Conservation (phyloP, 2,888 invertebrate species). For the Cinara cedri region DNA sequence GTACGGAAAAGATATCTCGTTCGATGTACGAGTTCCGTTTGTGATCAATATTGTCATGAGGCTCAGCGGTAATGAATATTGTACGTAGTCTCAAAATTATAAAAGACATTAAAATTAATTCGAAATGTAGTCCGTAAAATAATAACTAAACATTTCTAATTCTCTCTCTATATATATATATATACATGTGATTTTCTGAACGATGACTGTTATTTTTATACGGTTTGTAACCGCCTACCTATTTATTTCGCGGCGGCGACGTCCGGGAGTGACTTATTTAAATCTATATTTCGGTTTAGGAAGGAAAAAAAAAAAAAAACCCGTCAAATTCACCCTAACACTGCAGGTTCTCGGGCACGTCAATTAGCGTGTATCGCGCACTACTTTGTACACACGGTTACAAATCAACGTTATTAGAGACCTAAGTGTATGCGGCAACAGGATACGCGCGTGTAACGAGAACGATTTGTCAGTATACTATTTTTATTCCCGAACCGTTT, state of each 20-base stretch:
- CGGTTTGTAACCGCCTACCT: background rate
- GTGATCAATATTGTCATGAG: no score
- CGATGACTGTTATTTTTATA: background rate
- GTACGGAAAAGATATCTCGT: no score
- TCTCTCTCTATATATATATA: no score
- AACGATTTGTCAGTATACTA: slow-evolving; percentile 46
- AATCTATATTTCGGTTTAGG: background rate
- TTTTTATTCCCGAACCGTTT: slow-evolving; percentile 24
- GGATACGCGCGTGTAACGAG: slow-evolving; percentile 13
- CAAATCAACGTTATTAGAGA: slow-evolving; percentile 52
- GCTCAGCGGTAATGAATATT: no score
- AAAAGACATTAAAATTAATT: no score
- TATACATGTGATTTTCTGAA: background rate
- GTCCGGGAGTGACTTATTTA: slow-evolving; percentile 9
- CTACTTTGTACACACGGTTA: slow-evolving; percentile 2
- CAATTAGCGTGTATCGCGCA: slow-evolving; percentile 24
- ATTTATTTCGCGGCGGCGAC: background rate
- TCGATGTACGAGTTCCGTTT: no score
- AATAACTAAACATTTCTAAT: no score
- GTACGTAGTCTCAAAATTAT: no score
- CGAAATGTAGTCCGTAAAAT: no score
- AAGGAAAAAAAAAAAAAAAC: slow-evolving; percentile 2
- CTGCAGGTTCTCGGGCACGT: background rate
- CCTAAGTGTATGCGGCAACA: background rate
- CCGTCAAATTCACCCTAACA: background rate